These are phyloP conservation scores for Lithobates sylvaticus DNA, from an alignment of 2,797 vertebrate genomes.

Conservation along the genomic window DNA sequence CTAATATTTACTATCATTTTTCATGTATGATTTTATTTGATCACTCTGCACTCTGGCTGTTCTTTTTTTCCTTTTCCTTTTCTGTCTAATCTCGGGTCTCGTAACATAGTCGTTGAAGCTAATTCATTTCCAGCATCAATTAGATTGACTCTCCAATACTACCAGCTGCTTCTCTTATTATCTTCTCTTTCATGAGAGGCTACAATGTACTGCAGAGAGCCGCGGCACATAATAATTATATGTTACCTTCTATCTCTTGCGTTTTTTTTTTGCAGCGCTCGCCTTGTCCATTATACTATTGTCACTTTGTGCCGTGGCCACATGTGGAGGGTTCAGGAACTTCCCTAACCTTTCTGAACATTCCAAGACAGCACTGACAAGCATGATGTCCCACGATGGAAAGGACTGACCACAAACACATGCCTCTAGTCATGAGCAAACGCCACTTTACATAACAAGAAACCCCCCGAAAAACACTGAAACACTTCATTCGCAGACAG, in stretches of 20 bases:
- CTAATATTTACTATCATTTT: constrained; percentile 61
- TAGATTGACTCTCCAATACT: constrained; percentile 58
- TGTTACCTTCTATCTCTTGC: constrained; percentile 46
- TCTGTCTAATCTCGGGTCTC: constrained; percentile 37
- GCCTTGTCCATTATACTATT: constrained; percentile 52
- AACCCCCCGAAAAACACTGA: constrained; percentile 2
- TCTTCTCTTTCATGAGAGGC: constrained; percentile 47
- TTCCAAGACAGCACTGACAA: constrained; percentile 12
- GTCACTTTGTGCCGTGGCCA: constrained; percentile 20
- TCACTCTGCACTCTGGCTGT: constrained; percentile 27
- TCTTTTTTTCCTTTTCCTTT: constrained; percentile 38
- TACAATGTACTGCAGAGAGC: constrained; percentile 49
- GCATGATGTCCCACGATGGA: constrained; percentile 14
- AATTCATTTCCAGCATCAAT: constrained; percentile 56
- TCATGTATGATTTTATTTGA: constrained; percentile 50
- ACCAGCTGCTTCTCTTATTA: constrained; percentile 60
- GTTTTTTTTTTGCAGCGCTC: constrained; percentile 8
- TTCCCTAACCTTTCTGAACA: constrained; percentile 22
- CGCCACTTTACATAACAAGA: constrained; percentile 41
- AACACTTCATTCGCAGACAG: constrained; percentile 50
- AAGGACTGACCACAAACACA: constrained; percentile 17
- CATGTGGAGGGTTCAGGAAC: constrained; percentile 34
- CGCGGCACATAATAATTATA: constrained; percentile 60
- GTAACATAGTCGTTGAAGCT: constrained; percentile 53
- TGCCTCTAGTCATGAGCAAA: neutral